A percentile compares a stretch with the other conserved stretches of the same genome.
phyloP scores from a whole-genome alignment of 2,797 vertebrate genomes.

The Chanos chanos region DNA sequence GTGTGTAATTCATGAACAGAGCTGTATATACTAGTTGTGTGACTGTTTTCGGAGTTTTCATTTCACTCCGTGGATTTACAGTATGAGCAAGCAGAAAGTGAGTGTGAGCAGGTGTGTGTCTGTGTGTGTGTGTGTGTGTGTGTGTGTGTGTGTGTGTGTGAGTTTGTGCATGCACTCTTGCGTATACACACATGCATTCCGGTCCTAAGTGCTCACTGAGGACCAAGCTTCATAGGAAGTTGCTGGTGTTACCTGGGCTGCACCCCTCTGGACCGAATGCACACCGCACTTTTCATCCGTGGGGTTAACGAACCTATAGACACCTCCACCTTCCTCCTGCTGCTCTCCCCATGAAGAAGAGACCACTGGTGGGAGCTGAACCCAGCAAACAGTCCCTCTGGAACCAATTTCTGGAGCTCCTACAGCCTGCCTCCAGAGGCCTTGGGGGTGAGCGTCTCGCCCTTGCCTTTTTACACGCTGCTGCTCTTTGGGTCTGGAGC shows the following conservation, averaged over 20 bases:
- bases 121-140: neutral
- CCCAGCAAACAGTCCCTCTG: constrained; percentile 65
- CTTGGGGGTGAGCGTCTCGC: constrained; percentile 67
- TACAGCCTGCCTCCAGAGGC: constrained; percentile 59
- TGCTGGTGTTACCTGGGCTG: neutral
- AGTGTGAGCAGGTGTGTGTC: neutral
- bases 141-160: neutral
- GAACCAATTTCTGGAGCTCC: constrained; percentile 76
- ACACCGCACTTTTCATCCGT: neutral
- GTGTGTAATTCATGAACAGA: too few relatives aligned
- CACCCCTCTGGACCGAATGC: neutral
- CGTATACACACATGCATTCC: neutral
- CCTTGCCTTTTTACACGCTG: constrained; percentile 59
- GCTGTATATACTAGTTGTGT: too few relatives aligned
- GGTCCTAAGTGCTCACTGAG: neutral
- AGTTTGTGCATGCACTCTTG: neutral
- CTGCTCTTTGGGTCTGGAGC: constrained; percentile 63
- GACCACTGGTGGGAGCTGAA: constrained; percentile 41
- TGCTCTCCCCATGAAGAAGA: constrained; percentile 43
- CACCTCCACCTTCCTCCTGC: constrained; percentile 17
- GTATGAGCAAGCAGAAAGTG: too few relatives aligned
- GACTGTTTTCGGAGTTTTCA: too few relatives aligned
- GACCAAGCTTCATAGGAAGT: neutral
- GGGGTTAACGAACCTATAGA: constrained; percentile 1
- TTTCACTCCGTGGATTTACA: too few relatives aligned